Evolutionary conservation across 2,888 invertebrate genomes (phyloP), one percentile per base, ranked within the genome.

Genomic region (Dynastes grantii): DNA sequence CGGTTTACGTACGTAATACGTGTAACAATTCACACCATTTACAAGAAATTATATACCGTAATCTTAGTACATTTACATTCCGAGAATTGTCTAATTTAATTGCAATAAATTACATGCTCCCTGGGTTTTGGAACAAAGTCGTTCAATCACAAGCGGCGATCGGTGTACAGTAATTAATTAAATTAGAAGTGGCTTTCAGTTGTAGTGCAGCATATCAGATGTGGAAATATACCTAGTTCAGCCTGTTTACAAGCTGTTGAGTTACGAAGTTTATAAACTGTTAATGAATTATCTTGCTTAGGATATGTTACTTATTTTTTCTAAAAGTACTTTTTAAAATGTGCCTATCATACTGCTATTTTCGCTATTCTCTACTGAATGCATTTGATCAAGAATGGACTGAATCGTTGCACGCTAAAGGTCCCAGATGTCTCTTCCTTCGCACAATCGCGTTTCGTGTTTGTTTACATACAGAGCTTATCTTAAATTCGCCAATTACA

Each of bases 381-480:
- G 65, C 65, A 16, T 9, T 37, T 16, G 40, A 37, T 8, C 40
- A 45, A 45, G 8, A 45, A 45, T 45, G 45, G 16, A 40, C 49
- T 11, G 51, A 68, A 68, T 68, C 27, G 11, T 29, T 71, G 55
- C 71, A 32, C 55, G 55, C 63, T 75, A 75, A 61, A 75, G 73
- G 45, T 49, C 61, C 61, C 40, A 75, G 73, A 75, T 75, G 73
- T 61, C 73, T 9, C 45, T 55, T 9, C 63, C 11, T 27, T 32
- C 27, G 61, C 16, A 16, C 37, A 37, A 11, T 37, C 40, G 37
- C 40, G 58, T 27, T 68, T 49, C 13, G 51, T 27, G 40, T 58
- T 73, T 73, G 73, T 73, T 75, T 75, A 75, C 73, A 75, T 75
- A 61, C 29, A 40, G 22, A 49, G 61, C 40, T 61, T 61, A 75